Evolutionary conservation across 2,797 vertebrate species (phyloP), one percentile per base, ranked within the genome.

Genomic region (Gambelia wislizenii): DNA sequence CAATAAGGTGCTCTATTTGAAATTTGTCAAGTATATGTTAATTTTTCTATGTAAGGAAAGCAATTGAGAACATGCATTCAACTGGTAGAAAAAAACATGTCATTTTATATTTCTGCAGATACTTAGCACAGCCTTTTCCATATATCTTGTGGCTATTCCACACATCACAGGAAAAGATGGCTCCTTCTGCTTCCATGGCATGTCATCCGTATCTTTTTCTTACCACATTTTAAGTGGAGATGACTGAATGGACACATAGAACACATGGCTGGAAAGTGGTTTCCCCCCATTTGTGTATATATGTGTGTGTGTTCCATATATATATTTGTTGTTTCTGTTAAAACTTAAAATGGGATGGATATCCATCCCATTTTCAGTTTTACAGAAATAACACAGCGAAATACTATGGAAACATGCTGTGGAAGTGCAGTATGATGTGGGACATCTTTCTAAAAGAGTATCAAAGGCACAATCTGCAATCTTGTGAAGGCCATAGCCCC

Each of bases 381-480:
- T 49, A 49, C 76, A 78, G 27, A 75, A 77, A 36, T 25, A n/a
- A 18, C 59, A 64, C 44, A 12, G 42, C 6, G 44, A 30, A 39
- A 70, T 59, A 10, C 6, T 82, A 52, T 59, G 52, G 10, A 44
- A 87, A 39, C 36, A 70, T 74, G 20, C 12, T 82, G 67, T 80
- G 49, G 36, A 30, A 87, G 42, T 81, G 8, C 44, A 86, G 78
- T 3, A 14, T 12, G 3, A 70, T 8, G 6, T 16, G 13, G 54
- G 36, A 70, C 54, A 44, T 22, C 54, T 92, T 92, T 70, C 44
- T 61, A 52, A 42, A 12, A 76, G 52, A 36, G 18, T 83, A 84
- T 47, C 1, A 89, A 86, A 78, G 89, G 54, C 0, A 5, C 18
- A 54, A 18, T 44, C 83, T 79, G 13, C 52, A 81, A n/a, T 83